Conservation (phyloP, 2,888 invertebrate genomes). For the Polyommatus iphigenia region DNA sequence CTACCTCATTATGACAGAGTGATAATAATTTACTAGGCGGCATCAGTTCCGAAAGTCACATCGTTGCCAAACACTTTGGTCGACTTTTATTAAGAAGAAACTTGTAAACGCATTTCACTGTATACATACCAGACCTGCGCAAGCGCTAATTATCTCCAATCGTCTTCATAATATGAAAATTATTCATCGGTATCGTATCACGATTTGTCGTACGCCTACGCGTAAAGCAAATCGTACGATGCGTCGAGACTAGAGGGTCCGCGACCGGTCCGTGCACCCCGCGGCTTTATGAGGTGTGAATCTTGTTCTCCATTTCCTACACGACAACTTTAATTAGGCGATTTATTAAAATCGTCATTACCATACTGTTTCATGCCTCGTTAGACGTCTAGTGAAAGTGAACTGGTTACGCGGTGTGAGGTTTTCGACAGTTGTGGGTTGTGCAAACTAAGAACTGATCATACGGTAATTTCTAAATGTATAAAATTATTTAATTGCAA, state of each 20-base stretch:
- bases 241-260: slow-evolving; percentile 51
- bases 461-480: neutral
- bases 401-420: neutral
- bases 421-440: neutral
- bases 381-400: slow-evolving; percentile 20
- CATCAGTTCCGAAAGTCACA: no score
- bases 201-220: slow-evolving; percentile 70
- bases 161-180: neutral
- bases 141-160: neutral
- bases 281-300: slow-evolving; percentile 70
- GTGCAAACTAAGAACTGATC: neutral
- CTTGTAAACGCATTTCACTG: neutral
- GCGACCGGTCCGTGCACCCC: slow-evolving; percentile 61
- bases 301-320: slow-evolving; percentile 56
- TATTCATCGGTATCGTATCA: slow-evolving; percentile 72
- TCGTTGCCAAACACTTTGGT: no score
- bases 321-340: slow-evolving; percentile 55
- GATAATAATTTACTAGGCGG: no score
- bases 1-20: no score
- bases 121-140: neutral
- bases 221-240: slow-evolving; percentile 52
- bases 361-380: slow-evolving; percentile 14
- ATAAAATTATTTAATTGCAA: neutral
- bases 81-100: neutral
- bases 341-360: slow-evolving; percentile 36